Conservation (phyloP, 2,113 vertebrate genomes). For the Oostethus manadensis region DNA sequence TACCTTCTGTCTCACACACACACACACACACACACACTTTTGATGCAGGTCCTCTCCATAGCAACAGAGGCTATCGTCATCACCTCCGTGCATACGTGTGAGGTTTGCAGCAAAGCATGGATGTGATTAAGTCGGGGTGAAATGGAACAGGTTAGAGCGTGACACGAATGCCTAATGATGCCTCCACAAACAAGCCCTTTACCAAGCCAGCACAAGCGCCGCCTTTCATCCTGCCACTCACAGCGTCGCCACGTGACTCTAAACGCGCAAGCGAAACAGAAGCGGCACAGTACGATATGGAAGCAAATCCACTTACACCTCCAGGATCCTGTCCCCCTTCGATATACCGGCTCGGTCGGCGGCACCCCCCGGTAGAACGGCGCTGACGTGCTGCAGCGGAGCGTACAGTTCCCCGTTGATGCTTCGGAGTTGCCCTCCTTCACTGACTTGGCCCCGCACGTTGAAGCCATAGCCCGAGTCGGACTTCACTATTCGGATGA, state of each 20-base stretch:
- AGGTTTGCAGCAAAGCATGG: not conserved
- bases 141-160: slow-evolving; percentile 33
- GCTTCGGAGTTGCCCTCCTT: slow-evolving; percentile 93
- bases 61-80: slow-evolving; percentile 66
- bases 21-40: slow-evolving; percentile 39
- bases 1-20: slow-evolving; percentile 27
- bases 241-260: not conserved
- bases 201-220: slow-evolving; percentile 9
- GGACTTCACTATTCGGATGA: slow-evolving; percentile 90
- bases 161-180: slow-evolving; percentile 64
- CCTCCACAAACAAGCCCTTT: slow-evolving; percentile 58
- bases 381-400: slow-evolving; percentile 94
- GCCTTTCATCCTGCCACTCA: not conserved
- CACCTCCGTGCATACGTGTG: slow-evolving; percentile 50
- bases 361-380: slow-evolving; percentile 88
- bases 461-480: slow-evolving; percentile 95
- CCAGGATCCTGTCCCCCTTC: slow-evolving; percentile 91
- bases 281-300: not conserved
- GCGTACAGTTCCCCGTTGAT: slow-evolving; percentile 96
- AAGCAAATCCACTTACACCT: slow-evolving; percentile 81
- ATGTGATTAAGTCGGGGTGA: not conserved
- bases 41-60: slow-evolving; percentile 54
- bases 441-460: slow-evolving; percentile 93
- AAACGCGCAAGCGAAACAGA: not conserved
- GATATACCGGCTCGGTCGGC: slow-evolving; percentile 89